Evolutionary conservation across 2,113 vertebrate species (phyloP).

Genomic region (Meles meles): DNA sequence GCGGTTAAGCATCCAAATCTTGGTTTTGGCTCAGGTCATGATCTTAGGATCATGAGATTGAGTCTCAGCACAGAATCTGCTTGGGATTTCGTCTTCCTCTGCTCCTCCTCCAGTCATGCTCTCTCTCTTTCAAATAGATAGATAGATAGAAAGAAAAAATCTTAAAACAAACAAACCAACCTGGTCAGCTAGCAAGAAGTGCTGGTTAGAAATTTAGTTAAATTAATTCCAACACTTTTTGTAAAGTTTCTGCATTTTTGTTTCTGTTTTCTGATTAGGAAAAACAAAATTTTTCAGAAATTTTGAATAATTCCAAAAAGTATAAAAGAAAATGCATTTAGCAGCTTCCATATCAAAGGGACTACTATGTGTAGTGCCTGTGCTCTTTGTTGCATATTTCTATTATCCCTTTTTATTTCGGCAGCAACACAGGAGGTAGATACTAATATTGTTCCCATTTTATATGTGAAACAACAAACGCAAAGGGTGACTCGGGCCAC

Average conservation of each 20-base stretch:
- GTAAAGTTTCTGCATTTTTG: neutral
- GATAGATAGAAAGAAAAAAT: neutral
- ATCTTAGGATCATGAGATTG: neutral
- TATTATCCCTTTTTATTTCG: neutral
- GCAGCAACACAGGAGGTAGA: neutral
- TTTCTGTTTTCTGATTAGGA: neutral
- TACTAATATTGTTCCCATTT: neutral
- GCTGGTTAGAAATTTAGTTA: neutral
- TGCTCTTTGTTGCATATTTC: neutral
- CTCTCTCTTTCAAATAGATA: neutral
- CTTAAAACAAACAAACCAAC: neutral
- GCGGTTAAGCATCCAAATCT: neutral
- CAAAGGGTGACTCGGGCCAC: too few relatives aligned
- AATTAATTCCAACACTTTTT: neutral
- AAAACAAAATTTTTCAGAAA: neutral
- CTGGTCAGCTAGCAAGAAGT: neutral
- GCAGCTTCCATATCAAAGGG: neutral
- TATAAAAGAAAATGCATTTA: neutral
- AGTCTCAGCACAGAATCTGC: neutral
- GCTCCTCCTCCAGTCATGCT: neutral
- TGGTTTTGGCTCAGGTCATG: neutral
- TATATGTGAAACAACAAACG: neutral
- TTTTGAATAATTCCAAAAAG: neutral
- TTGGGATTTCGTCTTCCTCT: neutral
- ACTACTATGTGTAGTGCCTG: neutral